Evolutionary conservation across 2,113 vertebrate species (phyloP), one percentile per base, ranked within the genome.

Genomic region (Nansenia antarctica): DNA sequence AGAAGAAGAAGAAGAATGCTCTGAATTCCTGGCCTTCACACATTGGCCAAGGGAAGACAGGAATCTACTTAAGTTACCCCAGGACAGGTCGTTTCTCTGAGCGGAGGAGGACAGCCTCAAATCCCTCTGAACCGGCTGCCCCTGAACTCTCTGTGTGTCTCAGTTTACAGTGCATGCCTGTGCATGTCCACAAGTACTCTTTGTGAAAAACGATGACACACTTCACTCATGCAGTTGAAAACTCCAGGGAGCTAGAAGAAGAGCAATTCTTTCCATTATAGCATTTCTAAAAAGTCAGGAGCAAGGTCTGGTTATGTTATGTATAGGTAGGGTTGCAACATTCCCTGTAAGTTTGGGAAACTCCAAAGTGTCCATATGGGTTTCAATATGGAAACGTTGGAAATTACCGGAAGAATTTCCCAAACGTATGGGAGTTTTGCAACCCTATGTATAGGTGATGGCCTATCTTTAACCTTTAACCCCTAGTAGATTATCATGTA

Each of bases 161-260:
- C 69, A 61, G 72, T 24, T n/a, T 3, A 45, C 11, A 2, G 7
- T 62, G 73, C 82, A 30, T 82, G 87, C 52, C 72, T 15, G 73
- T 69, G 78, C 81, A 70, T 67, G 76, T 75, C 73, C 70, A 31
- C 35, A 18, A 76, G 62, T 60, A 35, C 73, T 70, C 69, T 26
- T 11, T 69, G 71, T n/a, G 62, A 59, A 67, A 59, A 32, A 59
- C 9, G 49, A 62, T 67, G 47, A 78, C 66, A 67, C 31, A 61
- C 55, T 66, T 69, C 42, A 69, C 42, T 75, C 49, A 81, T 35
- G 75, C 32, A 18, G 35, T 27, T 26, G 62, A 74, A 77, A 77
- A 54, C 20, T 49, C 15, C n/a, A 49, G 22, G 29, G 42, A n/a
- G 42, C 15, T 18, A n/a, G 14, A n/a, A 18, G 14, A 3, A 18